phyloP scores from a whole-genome alignment of 2,888 invertebrate genomes.

The Drosophila atripex region DNA sequence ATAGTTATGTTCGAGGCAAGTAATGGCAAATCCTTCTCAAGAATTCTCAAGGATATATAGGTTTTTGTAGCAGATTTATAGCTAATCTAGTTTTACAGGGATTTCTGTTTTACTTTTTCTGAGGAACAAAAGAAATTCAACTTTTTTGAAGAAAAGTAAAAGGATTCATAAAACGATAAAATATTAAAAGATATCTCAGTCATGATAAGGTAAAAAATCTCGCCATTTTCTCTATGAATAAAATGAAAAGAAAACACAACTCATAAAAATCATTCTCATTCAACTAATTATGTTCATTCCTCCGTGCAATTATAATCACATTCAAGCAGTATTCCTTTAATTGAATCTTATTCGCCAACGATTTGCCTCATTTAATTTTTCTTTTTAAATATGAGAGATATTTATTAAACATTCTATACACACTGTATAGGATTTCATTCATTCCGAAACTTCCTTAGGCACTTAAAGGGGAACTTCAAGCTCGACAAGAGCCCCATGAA shows the following conservation, averaged over 20 bases:
- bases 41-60: slow-evolving; percentile 4
- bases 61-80: not conserved
- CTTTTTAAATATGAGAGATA: not conserved
- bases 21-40: slow-evolving; percentile 22
- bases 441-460: not conserved
- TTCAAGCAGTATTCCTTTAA: no score
- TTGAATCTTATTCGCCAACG: no score
- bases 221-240: no score
- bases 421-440: not conserved
- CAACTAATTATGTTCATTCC: not conserved
- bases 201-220: no score
- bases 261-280: no score
- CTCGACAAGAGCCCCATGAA: not conserved
- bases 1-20: slow-evolving; percentile 33
- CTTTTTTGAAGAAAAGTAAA: no score
- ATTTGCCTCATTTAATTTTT: no score
- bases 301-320: not conserved
- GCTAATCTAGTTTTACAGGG: not conserved
- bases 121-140: not conserved
- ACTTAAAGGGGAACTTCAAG: slow-evolving; percentile 15
- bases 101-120: slow-evolving; percentile 4
- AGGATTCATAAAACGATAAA: no score
- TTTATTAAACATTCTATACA: not conserved
- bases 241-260: no score
- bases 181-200: no score